Base-by-base conservation (phyloP, 2,113 vertebrate genomes). In the Forbesichthys papilliferus region DNA sequence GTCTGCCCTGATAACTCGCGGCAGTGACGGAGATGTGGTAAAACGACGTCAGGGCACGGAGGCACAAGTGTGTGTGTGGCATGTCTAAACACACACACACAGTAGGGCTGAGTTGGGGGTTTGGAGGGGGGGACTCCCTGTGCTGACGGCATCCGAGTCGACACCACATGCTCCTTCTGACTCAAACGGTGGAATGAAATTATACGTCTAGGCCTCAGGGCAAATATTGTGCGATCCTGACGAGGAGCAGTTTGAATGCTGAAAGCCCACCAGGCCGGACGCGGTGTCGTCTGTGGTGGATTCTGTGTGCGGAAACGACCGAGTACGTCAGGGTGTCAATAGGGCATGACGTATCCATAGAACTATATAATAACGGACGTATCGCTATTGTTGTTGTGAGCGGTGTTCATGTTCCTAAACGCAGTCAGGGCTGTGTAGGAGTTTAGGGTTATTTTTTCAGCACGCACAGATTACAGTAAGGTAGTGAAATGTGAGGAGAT, bases 161-260 rank as follows among this genome's bases (percentile, higher is more conserved):
- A 52, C 63, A 18, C 72, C 65, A 64, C 60, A 71, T 20, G 12
- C 56, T 53, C 49, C 61, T 71, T 59, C 53, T 61, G 70, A 78
- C 57, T 47, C 53, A 59, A 77, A 51, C 65, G 69, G 47, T 54
- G 56, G 52, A 77, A 71, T 78, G 63, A 87, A 87, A 87, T 79
- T 77, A 83, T 72, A 83, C 2, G 74, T 87, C 79, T 84, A 71
- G 74, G 63, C 66, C 68, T 68, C 57, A 73, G 73, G 56, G 62
- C 77, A 74, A 78, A 80, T 73, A 73, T 36, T 52, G 55, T 66
- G 69, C 77, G 74, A 78, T 79, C 78, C 72, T 27, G 74, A 49
- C 56, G 69, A n/a, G 57, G 61, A 49, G 58, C 60, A 18, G 61
- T 66, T 57, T 60, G 5, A 42, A 42, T 42, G 4, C 36, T 75